Evolutionary conservation across 1,140 invertebrate species (phyloP), one percentile per base, ranked within the genome.

Genomic region (Drosophila tsacasi): DNA sequence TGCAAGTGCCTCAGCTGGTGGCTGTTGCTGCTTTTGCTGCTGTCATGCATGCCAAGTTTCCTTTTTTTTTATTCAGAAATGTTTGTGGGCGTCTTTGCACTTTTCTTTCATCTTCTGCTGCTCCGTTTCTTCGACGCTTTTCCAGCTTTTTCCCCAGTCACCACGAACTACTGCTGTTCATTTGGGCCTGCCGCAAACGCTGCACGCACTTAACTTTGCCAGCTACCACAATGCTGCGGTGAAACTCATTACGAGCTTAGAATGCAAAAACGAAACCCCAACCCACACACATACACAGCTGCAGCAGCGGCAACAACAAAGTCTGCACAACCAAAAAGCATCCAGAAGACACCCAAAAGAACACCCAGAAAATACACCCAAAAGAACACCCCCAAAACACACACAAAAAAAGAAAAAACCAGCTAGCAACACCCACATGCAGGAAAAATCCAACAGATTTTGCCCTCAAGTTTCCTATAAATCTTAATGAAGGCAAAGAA

Each of bases 231-330:
- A 87, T 84, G 74, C 84, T 87, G 84, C 74, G 84, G 84, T 84
- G 59, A 87, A 87, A 87, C 84, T 87, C 84, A 87, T 87, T 87
- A 87, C 84, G 84, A 84, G 84, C 85, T 87, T 87, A 87, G 84
- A 87, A 87, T 79, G 84, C 84, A 87, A 87, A 87, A 89, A 89
- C 77, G 54, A 83, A 81, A 87, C 65, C 84, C 61, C 59, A 81
- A 32, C 62, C 55, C 63, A 62, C 49, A 27, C 47, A 23, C 44
- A 44, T 62, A 60, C 64, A 78, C 35, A 52, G 50, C 19, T 58
- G 42, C 69, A 60, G 35, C 32, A 17, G 35, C 67, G 50, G 27
- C 39, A 55, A 25, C 69, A 72, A 72, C 66, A 71, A 67, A 50
- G 42, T 52, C 47, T 17, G 10, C 47, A 60, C 50, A 74, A 5